Evolutionary conservation across 1,140 invertebrate species (phyloP).

Genomic region (Ectropis grisescens): DNA sequence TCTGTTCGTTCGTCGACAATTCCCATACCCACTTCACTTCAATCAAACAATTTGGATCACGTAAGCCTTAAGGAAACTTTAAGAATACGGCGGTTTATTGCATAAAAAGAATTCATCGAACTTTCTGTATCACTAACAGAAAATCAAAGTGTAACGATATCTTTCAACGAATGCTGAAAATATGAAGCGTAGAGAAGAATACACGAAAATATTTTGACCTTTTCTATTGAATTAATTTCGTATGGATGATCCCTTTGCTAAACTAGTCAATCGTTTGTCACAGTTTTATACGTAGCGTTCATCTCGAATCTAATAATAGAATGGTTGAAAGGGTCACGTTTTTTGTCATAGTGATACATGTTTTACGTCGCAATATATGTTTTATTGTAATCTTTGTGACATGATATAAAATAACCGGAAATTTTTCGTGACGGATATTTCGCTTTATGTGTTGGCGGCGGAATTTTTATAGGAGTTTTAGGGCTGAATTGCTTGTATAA

Average conservation of each 20-base stretch:
- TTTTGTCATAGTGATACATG: slow-evolving; percentile 12
- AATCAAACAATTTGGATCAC: too few relatives aligned
- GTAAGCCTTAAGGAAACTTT: too few relatives aligned
- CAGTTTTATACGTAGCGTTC: slow-evolving; percentile 45
- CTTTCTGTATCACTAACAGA: too few relatives aligned
- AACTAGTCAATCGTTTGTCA: slow-evolving; percentile 43
- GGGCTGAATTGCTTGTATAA: too few relatives aligned
- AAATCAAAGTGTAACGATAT: too few relatives aligned
- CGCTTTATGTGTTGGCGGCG: slow-evolving; percentile 3
- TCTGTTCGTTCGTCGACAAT: too few relatives aligned
- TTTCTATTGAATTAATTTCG: slow-evolving; percentile 48
- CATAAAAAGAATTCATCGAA: too few relatives aligned
- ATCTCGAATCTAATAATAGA: slow-evolving; percentile 41
- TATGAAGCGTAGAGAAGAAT: too few relatives aligned
- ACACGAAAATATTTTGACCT: slow-evolving; percentile 26
- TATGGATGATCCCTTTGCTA: slow-evolving; percentile 36
- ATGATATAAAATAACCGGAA: slow-evolving; percentile 15
- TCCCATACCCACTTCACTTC: too few relatives aligned
- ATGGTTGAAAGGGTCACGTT: slow-evolving; percentile 24
- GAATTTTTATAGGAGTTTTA: too few relatives aligned
- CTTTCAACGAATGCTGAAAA: too few relatives aligned
- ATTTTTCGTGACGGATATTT: slow-evolving; percentile 12
- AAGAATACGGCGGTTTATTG: too few relatives aligned
- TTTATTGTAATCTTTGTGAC: slow-evolving; percentile 21
- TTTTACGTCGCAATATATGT: slow-evolving; percentile 12